phyloP scores from a whole-genome alignment of 1,140 invertebrate genomes.

The Cyphomyrmex costatus region DNA sequence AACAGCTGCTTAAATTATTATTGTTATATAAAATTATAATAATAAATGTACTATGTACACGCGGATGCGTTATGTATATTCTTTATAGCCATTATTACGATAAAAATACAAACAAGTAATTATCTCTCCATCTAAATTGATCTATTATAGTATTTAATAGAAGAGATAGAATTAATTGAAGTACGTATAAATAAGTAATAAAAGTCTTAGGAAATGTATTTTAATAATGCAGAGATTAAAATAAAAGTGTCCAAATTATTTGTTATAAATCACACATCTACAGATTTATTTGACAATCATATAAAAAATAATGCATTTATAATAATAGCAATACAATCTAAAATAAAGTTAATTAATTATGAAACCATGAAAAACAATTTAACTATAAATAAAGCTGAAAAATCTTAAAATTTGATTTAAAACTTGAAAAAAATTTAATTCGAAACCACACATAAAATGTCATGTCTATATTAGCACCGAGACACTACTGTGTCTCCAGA shows the following conservation, averaged over 20 bases:
- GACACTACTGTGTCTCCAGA: too few species aligned
- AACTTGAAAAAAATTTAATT: background rate
- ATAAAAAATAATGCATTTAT: background rate
- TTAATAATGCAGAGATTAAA: background rate
- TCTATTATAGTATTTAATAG: background rate
- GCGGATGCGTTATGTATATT: background rate
- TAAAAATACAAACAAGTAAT: background rate
- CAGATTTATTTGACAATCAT: background rate
- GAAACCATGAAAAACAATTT: background rate
- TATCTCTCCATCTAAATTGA: background rate
- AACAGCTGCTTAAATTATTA: too few species aligned
- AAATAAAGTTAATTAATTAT: background rate
- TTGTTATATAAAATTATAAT: conserved; percentile 13
- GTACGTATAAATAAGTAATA: conserved; percentile 15
- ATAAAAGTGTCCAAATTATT: background rate
- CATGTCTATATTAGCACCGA: background rate
- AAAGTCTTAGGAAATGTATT: background rate
- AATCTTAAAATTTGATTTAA: background rate
- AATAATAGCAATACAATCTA: background rate
- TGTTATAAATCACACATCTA: background rate
- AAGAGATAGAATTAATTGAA: background rate
- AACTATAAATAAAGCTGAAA: background rate
- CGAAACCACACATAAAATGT: background rate
- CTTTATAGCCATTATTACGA: background rate
- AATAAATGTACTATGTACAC: background rate